Percentiles rank a stretch among this genome's conserved stretches.
These are phyloP conservation scores for Xenops minutus DNA, from an alignment of 2,797 vertebrate genomes.

Conservation along the genomic window DNA sequence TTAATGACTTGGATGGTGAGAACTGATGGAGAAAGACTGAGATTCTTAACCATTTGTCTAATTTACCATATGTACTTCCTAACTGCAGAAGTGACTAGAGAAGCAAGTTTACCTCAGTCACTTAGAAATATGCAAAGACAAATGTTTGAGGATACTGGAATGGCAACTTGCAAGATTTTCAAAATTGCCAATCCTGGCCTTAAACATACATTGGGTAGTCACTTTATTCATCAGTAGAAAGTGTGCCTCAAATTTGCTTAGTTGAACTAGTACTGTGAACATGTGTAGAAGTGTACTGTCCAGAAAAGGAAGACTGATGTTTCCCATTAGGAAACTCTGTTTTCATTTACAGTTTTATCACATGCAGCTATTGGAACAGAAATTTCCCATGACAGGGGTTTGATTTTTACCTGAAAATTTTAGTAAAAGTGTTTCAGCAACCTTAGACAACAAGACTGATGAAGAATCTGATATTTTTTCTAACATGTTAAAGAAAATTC, in stretches of 20 bases:
- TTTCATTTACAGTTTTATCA: slow-evolving; percentile 22
- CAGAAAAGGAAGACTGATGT: neutral
- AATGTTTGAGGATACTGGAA: neutral
- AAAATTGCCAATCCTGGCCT: neutral
- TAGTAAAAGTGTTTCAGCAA: neutral
- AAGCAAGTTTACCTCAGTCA: neutral
- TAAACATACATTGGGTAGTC: neutral
- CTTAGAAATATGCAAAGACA: neutral
- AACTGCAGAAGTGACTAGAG: neutral
- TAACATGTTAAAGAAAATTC: neutral
- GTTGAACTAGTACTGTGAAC: neutral
- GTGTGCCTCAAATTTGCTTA: neutral
- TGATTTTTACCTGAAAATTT: neutral
- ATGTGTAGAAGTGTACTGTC: neutral
- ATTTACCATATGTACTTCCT: neutral
- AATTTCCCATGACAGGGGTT: neutral
- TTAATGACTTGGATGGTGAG: neutral
- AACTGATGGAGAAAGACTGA: neutral
- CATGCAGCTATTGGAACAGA: neutral
- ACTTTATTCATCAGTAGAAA: neutral
- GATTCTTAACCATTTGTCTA: neutral
- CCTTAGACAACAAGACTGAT: neutral
- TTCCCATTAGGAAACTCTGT: slow-evolving; percentile 3
- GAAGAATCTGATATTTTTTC: neutral
- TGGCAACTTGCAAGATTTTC: neutral